phyloP scores from a whole-genome alignment of 2,113 vertebrate genomes.

The Pachycephala philippinensis region DNA sequence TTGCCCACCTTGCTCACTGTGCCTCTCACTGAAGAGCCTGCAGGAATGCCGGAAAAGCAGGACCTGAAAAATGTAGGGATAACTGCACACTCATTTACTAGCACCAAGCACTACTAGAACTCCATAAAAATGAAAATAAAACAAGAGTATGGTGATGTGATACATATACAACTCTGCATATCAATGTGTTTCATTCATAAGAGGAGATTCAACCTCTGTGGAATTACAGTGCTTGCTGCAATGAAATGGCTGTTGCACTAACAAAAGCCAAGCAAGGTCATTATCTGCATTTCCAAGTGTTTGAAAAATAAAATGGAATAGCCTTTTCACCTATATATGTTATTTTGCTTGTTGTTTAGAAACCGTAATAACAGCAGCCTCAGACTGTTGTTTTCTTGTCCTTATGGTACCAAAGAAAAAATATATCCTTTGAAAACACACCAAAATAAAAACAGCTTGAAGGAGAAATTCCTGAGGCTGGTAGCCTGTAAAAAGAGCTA shows the following conservation, averaged over 20 bases:
- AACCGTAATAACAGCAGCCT: background rate
- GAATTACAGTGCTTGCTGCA: background rate
- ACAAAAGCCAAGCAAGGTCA: background rate
- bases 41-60: background rate
- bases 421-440: background rate
- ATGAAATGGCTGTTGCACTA: background rate
- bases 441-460: background rate
- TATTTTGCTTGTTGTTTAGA: background rate
- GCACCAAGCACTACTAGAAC: background rate
- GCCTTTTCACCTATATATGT: background rate
- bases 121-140: background rate
- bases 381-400: background rate
- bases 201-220: background rate
- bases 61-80: background rate
- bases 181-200: background rate
- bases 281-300: background rate
- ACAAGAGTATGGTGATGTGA: background rate
- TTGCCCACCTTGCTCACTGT: background rate
- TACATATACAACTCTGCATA: background rate
- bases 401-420: background rate
- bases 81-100: background rate
- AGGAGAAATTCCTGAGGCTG: background rate
- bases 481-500: constrained; percentile 1
- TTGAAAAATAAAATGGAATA: background rate
- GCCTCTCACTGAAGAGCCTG: background rate